Conservation (phyloP, 2,113 vertebrate species). For the Polyodon spathula region DNA sequence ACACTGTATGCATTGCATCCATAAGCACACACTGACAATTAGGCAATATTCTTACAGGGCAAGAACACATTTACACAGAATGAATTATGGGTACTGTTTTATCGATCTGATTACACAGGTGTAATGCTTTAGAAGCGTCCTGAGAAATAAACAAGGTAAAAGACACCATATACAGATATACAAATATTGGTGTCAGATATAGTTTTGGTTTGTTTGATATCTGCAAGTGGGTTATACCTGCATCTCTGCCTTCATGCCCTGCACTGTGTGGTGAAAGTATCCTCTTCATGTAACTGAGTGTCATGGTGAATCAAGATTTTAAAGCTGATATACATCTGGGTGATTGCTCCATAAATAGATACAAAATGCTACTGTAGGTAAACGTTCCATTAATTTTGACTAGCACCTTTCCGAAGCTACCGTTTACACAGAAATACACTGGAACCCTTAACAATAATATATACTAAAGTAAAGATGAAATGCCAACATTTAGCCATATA, state of each 20-base stretch:
- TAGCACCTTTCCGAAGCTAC: neutral
- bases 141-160: too few relatives aligned
- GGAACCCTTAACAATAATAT: neutral
- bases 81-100: too few relatives aligned
- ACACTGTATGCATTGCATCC: too few relatives aligned
- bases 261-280: neutral
- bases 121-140: too few relatives aligned
- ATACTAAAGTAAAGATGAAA: neutral
- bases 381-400: slow-evolving; percentile 5
- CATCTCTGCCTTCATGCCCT: neutral
- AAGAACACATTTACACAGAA: too few relatives aligned
- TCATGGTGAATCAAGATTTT: slow-evolving; percentile 7
- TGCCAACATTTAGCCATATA: neutral
- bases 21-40: too few relatives aligned
- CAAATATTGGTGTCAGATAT: neutral
- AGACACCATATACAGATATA: too few relatives aligned
- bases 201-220: neutral
- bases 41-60: too few relatives aligned
- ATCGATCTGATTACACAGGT: too few relatives aligned
- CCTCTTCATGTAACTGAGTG: slow-evolving; percentile 5
- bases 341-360: slow-evolving; percentile 3
- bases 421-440: too few relatives aligned
- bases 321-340: slow-evolving; percentile 2
- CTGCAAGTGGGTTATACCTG: neutral
- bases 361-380: slow-evolving; percentile 8